phyloP scores from a whole-genome alignment of 2,113 vertebrate genomes.

The Cynoglossus semilaevis region DNA sequence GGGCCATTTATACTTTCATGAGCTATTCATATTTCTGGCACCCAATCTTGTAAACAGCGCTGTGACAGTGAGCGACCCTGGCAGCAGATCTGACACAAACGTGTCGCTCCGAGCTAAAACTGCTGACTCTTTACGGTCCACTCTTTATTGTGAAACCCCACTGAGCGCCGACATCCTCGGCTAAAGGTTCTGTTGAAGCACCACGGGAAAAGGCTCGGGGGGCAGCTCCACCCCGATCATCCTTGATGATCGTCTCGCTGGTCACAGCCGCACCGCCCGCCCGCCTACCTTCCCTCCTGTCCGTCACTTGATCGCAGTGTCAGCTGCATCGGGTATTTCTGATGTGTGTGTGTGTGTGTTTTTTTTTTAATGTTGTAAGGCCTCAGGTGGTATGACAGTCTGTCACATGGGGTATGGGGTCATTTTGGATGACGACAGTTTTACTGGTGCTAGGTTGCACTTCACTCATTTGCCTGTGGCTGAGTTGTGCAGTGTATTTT shows the following conservation, averaged over 20 bases:
- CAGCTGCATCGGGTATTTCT: conserved; percentile 74
- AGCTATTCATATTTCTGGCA: conserved; percentile 70
- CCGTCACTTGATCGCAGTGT: conserved; percentile 74
- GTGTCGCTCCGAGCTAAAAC: conserved; percentile 38
- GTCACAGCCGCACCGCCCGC: conserved; percentile 13
- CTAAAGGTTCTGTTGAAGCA: conserved; percentile 21
- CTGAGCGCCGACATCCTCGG: conserved; percentile 23
- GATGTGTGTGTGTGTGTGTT: conserved; percentile 47
- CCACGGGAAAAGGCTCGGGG: conserved; percentile 32
- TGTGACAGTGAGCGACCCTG: conserved; percentile 46
- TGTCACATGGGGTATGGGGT: conserved; percentile 66
- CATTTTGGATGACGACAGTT: conserved; percentile 53
- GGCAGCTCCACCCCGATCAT: no score
- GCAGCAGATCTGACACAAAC: conserved; percentile 27
- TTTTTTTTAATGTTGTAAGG: conserved; percentile 67
- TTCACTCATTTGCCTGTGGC: conserved; percentile 14
- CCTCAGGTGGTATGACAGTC: conserved; percentile 60
- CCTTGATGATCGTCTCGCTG: no score
- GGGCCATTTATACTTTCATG: conserved; percentile 62
- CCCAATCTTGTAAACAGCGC: conserved; percentile 61
- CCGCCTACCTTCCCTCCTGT: conserved; percentile 22
- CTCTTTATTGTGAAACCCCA: conserved; percentile 37
- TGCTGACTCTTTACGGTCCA: conserved; percentile 37
- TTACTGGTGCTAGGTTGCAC: conserved; percentile 34
- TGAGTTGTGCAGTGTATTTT: conserved; percentile 30